Evolutionary conservation across 1,140 invertebrate genomes (phyloP).

Genomic region (Drosophila rhopaloa): DNA sequence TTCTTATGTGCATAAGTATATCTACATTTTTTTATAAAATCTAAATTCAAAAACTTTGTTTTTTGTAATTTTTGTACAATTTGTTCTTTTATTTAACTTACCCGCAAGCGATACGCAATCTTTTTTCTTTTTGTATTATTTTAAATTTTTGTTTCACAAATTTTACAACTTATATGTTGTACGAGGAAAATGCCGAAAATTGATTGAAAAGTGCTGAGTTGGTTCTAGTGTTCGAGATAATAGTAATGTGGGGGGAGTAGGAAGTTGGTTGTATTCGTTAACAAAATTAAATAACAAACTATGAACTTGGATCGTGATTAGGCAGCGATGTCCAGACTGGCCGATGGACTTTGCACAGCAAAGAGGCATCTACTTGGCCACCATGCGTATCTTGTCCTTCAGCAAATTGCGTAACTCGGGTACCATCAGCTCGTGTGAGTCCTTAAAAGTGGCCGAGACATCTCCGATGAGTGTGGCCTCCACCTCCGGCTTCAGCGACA

Average conservation of each 20-base stretch:
- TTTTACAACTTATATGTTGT: conserved; percentile 65
- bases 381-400: conserved; percentile 84
- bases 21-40: no score
- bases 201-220: conserved; percentile 29
- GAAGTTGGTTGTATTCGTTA: conserved; percentile 41
- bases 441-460: conserved; percentile 78
- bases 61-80: conserved; percentile 32
- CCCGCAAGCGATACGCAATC: conserved; percentile 43
- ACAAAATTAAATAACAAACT: conserved; percentile 79
- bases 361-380: conserved; percentile 63
- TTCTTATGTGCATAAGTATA: no score
- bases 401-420: conserved; percentile 78
- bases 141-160: conserved; percentile 29
- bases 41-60: not conserved
- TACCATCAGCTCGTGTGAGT: conserved; percentile 79
- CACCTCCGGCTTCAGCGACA: conserved; percentile 81
- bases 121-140: conserved; percentile 16
- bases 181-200: conserved; percentile 49
- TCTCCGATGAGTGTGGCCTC: conserved; percentile 77
- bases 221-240: conserved; percentile 19
- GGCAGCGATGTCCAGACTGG: conserved; percentile 8
- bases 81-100: conserved; percentile 62
- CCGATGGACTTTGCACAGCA: conserved; percentile 67
- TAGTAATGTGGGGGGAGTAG: conserved; percentile 8
- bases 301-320: conserved; percentile 47